Evolutionary conservation across 2,113 vertebrate species (phyloP).

Genomic region (Synchiropus splendidus): DNA sequence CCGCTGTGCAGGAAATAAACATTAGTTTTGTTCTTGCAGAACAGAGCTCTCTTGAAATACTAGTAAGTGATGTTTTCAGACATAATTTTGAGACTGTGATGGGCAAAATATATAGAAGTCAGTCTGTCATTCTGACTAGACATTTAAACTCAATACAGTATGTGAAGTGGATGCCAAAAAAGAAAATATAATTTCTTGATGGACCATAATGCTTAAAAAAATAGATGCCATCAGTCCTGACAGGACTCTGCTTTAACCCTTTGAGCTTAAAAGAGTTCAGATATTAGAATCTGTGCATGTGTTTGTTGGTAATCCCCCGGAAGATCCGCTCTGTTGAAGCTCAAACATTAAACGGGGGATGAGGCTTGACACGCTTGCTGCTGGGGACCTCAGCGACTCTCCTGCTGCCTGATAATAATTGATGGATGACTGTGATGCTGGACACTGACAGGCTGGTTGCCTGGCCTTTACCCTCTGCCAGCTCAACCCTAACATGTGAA

Average conservation of each 20-base stretch:
- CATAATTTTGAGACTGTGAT: too few species aligned
- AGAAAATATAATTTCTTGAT: too few species aligned
- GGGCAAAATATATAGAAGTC: too few species aligned
- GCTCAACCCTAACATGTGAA: slow-evolving; percentile 94
- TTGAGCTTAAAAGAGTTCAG: too few species aligned
- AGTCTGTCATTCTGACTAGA: too few species aligned
- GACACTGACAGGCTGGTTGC: slow-evolving; percentile 84
- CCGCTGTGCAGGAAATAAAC: not conserved
- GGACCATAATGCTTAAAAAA: too few species aligned
- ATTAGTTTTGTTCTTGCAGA: not conserved
- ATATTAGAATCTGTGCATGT: not conserved
- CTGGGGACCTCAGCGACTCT: slow-evolving; percentile 69
- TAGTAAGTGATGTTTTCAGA: not conserved
- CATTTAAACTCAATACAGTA: too few species aligned
- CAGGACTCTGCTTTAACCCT: too few species aligned
- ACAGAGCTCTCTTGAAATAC: not conserved
- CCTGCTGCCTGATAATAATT: slow-evolving; percentile 88
- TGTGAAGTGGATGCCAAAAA: too few species aligned
- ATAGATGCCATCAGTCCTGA: too few species aligned
- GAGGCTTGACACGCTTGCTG: slow-evolving; percentile 71
- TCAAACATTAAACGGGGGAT: slow-evolving; percentile 9
- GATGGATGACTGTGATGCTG: slow-evolving; percentile 78
- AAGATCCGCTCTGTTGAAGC: not conserved
- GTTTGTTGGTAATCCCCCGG: not conserved
- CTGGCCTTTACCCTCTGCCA: slow-evolving; percentile 91